Evolutionary conservation across 2,797 vertebrate species (phyloP).

Genomic region (Crossoptilon crossoptilon): DNA sequence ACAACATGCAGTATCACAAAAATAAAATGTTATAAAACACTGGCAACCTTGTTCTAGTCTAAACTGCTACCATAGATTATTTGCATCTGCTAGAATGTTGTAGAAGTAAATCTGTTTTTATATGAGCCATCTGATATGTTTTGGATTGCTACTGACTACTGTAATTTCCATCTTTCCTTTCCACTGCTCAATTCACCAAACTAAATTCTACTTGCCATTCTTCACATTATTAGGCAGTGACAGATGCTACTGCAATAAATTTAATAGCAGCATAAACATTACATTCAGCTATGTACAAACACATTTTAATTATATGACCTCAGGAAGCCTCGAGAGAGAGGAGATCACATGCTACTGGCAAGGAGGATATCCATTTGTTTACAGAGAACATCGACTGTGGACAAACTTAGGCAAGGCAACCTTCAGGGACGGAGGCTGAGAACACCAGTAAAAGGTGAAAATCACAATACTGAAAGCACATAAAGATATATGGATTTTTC

Average conservation of each 20-base stretch:
- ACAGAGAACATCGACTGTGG: not conserved
- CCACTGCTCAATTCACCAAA: not conserved
- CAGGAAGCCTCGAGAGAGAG: not conserved
- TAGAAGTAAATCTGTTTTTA: constrained; percentile 10
- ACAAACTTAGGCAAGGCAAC: not conserved
- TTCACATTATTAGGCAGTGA: constrained; percentile 1
- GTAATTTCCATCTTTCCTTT: not conserved
- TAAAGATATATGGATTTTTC: not conserved
- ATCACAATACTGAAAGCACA: not conserved
- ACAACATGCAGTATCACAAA: not conserved
- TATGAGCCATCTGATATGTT: not conserved
- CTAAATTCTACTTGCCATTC: not conserved
- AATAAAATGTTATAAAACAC: not conserved
- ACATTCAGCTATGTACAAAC: not conserved
- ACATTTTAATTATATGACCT: not conserved
- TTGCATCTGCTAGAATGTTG: not conserved
- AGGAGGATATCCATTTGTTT: not conserved
- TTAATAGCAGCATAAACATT: constrained; percentile 18
- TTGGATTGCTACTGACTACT: not conserved
- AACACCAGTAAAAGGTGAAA: not conserved
- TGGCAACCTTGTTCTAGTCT: not conserved
- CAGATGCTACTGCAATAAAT: constrained; percentile 27
- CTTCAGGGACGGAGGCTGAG: not conserved
- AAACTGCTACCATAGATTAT: not conserved
- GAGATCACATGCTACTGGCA: not conserved